These are phyloP conservation scores for human DNA, from an alignment of 2,113 vertebrate genomes.

Conservation along the genomic window GRCh38 chr15:51523001-51523500, in stretches of 20 bases:
- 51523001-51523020: background rate
- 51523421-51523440: background rate
- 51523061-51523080: background rate
- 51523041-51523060: background rate
- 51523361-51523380: background rate
- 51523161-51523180: conserved; percentile 23
- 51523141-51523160: background rate
- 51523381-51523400: background rate
- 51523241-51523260: background rate
- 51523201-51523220: background rate
- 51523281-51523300: background rate
- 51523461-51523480: background rate
- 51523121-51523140: background rate
- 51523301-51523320: background rate
- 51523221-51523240: conserved; percentile 27
- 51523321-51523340: background rate
- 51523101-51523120: conserved; percentile 13
- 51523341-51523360: background rate
- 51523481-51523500: background rate
- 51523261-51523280: background rate
- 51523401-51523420: background rate
- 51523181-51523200: background rate
- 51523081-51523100: background rate
- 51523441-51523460: background rate
- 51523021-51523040: background rate